Evolutionary conservation across 2,888 invertebrate species (phyloP).

Genomic region (Rotaria macrura): DNA sequence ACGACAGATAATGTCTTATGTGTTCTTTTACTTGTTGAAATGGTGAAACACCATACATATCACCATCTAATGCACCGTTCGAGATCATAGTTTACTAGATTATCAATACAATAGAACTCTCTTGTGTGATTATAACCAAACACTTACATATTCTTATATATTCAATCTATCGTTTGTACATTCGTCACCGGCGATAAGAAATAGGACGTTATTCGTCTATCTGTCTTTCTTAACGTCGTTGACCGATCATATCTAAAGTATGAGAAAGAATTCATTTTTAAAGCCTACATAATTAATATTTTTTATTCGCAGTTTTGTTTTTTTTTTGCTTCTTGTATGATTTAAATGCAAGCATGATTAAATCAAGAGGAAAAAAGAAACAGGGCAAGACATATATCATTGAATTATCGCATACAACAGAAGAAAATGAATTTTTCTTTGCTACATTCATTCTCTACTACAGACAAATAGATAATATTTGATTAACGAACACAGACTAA

Average conservation of each 20-base stretch:
- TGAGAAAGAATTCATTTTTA: neutral
- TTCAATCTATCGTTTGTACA: neutral
- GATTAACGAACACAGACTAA: neutral
- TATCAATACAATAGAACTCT: neutral
- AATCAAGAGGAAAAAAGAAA: neutral
- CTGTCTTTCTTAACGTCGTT: neutral
- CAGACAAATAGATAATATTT: neutral
- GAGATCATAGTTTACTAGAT: slow-evolving; percentile 7
- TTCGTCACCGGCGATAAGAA: slow-evolving; percentile 3
- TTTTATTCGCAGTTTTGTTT: neutral
- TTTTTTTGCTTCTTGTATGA: neutral
- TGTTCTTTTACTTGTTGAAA: neutral
- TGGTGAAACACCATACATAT: neutral
- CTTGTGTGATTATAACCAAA: neutral
- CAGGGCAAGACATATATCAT: no score
- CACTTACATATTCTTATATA: neutral
- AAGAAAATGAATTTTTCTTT: neutral
- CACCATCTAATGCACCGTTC: slow-evolving; percentile 6
- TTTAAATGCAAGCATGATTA: neutral
- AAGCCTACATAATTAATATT: neutral
- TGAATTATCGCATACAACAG: neutral
- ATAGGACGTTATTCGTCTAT: neutral
- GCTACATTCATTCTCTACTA: slow-evolving; percentile 8
- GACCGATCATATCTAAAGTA: slow-evolving; percentile 4
- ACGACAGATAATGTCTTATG: no score